These are phyloP conservation scores for Drosophila guanche DNA, from an alignment of 1,140 invertebrate species.

Conservation along the genomic window DNA sequence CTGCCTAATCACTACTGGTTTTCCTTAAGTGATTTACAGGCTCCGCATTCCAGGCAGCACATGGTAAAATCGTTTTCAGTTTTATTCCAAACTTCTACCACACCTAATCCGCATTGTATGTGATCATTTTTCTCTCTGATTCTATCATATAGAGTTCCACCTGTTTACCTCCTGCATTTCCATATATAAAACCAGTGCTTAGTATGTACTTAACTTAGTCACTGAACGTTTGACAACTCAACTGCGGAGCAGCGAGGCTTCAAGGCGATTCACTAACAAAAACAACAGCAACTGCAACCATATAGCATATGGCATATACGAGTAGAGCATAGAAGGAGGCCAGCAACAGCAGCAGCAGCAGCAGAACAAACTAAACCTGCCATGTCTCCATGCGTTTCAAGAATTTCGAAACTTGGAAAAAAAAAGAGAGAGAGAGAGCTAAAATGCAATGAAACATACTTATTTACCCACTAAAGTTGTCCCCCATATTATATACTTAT, in stretches of 20 bases:
- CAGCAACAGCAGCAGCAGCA: constrained; percentile 20
- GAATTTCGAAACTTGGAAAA: constrained; percentile 68
- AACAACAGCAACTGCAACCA: constrained; percentile 27
- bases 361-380: constrained; percentile 74
- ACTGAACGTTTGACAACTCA: constrained; percentile 75
- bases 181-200: constrained; percentile 34
- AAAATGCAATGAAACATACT: constrained; percentile 65
- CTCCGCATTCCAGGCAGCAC: no score
- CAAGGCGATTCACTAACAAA: constrained; percentile 63
- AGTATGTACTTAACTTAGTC: constrained; percentile 48
- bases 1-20: no score
- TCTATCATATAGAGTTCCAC: constrained; percentile 1
- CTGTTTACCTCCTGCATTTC: constrained; percentile 34
- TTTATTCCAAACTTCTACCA: not conserved
- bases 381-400: constrained; percentile 72
- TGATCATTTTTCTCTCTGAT: not conserved
- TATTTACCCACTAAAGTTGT: constrained; percentile 41
- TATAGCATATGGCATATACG: not conserved
- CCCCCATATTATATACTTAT: constrained; percentile 3
- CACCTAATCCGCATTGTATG: not conserved
- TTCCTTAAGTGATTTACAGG: no score
- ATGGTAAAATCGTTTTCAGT: no score
- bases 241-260: constrained; percentile 60
- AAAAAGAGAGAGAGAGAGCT: constrained; percentile 20
- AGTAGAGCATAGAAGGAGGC: constrained; percentile 48